Percentiles rank a stretch among this genome's conserved stretches.
Conservation (phyloP, 2,113 vertebrate genomes). For the Pollachius pollachius region DNA sequence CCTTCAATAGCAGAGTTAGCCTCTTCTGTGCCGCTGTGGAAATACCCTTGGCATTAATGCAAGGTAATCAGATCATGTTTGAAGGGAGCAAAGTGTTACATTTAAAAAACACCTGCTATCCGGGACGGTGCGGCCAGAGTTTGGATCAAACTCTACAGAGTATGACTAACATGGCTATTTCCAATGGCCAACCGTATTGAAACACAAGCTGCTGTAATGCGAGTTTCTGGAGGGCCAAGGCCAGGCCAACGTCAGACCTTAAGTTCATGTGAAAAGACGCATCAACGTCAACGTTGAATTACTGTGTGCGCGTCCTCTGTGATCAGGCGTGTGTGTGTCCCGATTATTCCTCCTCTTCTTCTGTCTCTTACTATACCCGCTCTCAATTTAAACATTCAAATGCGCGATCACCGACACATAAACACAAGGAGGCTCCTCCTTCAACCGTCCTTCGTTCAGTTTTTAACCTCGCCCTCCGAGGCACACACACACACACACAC, state of each 20-base stretch:
- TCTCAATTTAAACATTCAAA: slow-evolving; percentile 19
- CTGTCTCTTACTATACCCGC: slow-evolving; percentile 33
- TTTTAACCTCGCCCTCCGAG: slow-evolving; percentile 27
- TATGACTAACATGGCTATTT: slow-evolving; percentile 54
- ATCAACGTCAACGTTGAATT: neutral
- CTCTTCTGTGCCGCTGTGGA: neutral
- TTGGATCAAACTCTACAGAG: neutral
- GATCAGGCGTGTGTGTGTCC: slow-evolving; percentile 12
- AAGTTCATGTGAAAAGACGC: slow-evolving; percentile 36
- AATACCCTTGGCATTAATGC: neutral
- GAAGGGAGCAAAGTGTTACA: slow-evolving; percentile 13
- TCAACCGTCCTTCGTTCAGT: slow-evolving; percentile 58
- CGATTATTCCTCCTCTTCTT: neutral
- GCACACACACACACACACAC: no score
- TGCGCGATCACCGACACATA: neutral
- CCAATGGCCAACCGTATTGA: slow-evolving; percentile 48
- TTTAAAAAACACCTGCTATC: neutral
- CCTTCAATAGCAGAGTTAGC: neutral
- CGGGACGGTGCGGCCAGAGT: neutral
- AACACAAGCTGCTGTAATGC: slow-evolving; percentile 59
- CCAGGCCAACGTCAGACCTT: slow-evolving; percentile 46
- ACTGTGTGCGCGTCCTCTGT: neutral
- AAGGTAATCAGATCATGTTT: neutral
- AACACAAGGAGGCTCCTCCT: slow-evolving; percentile 11
- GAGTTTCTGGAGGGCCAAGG: slow-evolving; percentile 45